Percentiles rank a stretch among this genome's conserved stretches.
These are phyloP conservation scores for Myrmophylax atrothorax DNA, from an alignment of 2,113 vertebrate species.

Conservation along the genomic window DNA sequence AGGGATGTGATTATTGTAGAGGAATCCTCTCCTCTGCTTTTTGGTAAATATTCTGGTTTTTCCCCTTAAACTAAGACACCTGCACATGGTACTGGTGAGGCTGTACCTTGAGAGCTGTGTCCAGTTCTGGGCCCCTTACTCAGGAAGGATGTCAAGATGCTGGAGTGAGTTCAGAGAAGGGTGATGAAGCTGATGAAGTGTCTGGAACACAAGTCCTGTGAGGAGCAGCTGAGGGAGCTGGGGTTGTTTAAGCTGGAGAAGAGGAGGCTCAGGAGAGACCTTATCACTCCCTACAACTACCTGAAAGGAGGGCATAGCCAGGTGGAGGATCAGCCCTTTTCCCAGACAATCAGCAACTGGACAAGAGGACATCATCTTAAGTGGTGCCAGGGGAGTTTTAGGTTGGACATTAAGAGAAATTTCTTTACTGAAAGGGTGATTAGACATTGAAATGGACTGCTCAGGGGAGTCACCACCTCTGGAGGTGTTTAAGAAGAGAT, in stretches of 20 bases:
- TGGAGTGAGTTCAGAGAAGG: rapidly evolving
- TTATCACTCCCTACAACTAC: too few relatives aligned
- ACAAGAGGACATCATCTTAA: neutral
- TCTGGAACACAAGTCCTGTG: neutral
- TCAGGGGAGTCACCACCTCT: rapidly evolving
- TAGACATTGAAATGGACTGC: neutral
- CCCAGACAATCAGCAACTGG: neutral
- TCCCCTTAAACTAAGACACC: too few relatives aligned
- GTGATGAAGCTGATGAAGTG: neutral
- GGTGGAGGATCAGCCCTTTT: neutral
- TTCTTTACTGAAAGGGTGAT: neutral
- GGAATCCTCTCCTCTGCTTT: too few relatives aligned
- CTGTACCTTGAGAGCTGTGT: rapidly evolving
- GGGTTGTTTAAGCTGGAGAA: neutral
- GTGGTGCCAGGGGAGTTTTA: neutral
- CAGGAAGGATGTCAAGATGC: neutral
- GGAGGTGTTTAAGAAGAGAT: neutral
- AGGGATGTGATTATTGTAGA: too few relatives aligned
- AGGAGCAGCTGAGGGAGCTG: neutral
- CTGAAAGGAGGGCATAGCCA: neutral
- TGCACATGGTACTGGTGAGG: neutral
- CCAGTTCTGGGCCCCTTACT: neutral
- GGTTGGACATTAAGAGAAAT: neutral
- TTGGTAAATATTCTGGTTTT: too few relatives aligned
- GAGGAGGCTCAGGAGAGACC: neutral